phyloP scores from a whole-genome alignment of 2,888 invertebrate genomes.

The Conus canariensis region DNA sequence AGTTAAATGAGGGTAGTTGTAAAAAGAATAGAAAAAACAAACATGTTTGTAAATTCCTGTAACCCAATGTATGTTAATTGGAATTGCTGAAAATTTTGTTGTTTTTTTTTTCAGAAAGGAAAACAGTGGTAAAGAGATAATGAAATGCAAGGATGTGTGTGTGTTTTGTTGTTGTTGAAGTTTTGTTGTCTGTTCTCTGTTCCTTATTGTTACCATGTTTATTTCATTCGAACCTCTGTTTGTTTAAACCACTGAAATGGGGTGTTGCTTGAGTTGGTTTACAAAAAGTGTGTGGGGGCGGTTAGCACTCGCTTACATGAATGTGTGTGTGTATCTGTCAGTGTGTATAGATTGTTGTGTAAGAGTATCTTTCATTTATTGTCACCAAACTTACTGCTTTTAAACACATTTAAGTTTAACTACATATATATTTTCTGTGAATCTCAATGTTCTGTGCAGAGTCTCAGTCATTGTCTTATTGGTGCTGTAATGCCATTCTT shows the following conservation, averaged over 20 bases:
- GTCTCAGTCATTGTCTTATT: neutral
- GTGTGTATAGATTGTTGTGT: neutral
- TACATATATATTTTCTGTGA: neutral
- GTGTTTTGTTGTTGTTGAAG: neutral
- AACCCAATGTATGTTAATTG: too few relatives aligned
- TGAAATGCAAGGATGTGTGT: too few relatives aligned
- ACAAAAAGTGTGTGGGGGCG: neutral
- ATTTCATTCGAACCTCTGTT: neutral
- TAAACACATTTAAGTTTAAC: neutral
- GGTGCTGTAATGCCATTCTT: neutral
- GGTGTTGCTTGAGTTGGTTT: neutral
- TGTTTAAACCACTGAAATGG: neutral
- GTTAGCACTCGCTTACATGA: neutral
- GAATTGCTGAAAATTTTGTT: too few relatives aligned
- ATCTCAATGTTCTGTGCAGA: neutral
- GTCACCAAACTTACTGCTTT: constrained; percentile 1
- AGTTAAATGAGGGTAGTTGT: too few relatives aligned
- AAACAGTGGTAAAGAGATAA: too few relatives aligned
- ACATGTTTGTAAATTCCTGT: too few relatives aligned
- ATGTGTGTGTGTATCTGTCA: neutral
- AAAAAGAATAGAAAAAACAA: too few relatives aligned
- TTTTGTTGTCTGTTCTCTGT: neutral
- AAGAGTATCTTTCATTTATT: neutral
- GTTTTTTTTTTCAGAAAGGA: too few relatives aligned
- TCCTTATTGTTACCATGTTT: neutral